Evolutionary conservation across 2,888 invertebrate genomes (phyloP).

Genomic region (Spodoptera picta): DNA sequence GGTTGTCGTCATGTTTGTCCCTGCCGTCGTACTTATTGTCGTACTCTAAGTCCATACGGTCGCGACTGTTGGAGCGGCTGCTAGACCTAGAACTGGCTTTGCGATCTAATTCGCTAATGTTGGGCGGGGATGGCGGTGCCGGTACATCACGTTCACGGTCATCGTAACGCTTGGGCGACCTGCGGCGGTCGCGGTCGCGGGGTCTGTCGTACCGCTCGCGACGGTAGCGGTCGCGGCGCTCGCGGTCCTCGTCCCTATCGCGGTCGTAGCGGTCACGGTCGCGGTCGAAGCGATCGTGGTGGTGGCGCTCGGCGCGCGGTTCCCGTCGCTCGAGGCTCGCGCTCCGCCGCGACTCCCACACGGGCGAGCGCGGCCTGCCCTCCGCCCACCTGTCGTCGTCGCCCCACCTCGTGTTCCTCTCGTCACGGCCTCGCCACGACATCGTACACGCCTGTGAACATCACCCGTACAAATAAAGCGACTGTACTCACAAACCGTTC

Average conservation of each 20-base stretch:
- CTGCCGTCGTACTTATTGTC: conserved; percentile 62
- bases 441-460: conserved; percentile 82
- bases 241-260: conserved; percentile 58
- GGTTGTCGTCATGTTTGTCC: conserved; percentile 67
- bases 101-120: conserved; percentile 65
- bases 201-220: conserved; percentile 56
- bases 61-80: conserved; percentile 67
- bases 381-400: conserved; percentile 61
- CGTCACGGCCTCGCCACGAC: conserved; percentile 84
- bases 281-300: conserved; percentile 55
- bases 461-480: conserved; percentile 76
- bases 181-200: conserved; percentile 62
- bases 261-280: conserved; percentile 57
- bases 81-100: conserved; percentile 59
- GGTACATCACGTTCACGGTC: conserved; percentile 74
- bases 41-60: conserved; percentile 60
- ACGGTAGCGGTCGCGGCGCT: conserved; percentile 54
- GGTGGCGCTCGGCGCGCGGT: conserved; percentile 53
- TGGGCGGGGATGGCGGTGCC: conserved; percentile 78
- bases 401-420: conserved; percentile 77
- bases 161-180: conserved; percentile 55
- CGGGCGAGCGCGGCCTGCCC: conserved; percentile 72
- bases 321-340: conserved; percentile 67
- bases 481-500: conserved; percentile 71
- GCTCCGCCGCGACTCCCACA: conserved; percentile 78